Conservation (phyloP, 2,113 vertebrate genomes). For the Rhodinocichla rosea region DNA sequence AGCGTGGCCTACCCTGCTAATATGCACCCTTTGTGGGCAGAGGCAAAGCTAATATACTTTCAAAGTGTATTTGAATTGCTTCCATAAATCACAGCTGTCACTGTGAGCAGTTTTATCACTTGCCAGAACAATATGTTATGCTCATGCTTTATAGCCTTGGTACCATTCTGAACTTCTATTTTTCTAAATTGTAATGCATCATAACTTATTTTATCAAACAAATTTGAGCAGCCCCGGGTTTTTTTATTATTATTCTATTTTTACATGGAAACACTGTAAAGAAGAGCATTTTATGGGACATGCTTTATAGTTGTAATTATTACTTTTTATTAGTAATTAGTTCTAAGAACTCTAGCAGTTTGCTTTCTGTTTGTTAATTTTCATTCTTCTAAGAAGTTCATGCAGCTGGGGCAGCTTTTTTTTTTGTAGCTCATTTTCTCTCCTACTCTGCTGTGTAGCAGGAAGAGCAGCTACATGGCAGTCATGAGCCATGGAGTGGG, state of each 20-base stretch:
- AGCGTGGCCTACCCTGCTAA: slow-evolving; percentile 43
- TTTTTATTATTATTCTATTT: neutral
- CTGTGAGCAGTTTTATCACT: slow-evolving; percentile 71
- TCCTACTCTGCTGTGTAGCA: neutral
- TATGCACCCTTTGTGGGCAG: slow-evolving; percentile 71
- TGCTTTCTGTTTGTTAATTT: neutral
- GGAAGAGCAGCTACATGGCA: neutral
- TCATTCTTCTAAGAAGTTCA: neutral
- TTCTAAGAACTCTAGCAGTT: neutral
- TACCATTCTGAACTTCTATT: slow-evolving; percentile 59
- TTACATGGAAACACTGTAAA: neutral
- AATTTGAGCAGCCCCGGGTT: neutral
- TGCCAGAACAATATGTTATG: slow-evolving; percentile 70
- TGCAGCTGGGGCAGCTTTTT: neutral
- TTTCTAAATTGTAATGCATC: slow-evolving; percentile 59
- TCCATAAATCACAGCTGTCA: slow-evolving; percentile 81
- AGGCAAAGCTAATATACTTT: slow-evolving; percentile 77
- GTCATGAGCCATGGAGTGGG: neutral
- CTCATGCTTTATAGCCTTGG: slow-evolving; percentile 48
- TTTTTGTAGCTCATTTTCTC: neutral
- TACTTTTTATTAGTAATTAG: neutral
- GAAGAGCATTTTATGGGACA: neutral
- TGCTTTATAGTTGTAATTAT: neutral
- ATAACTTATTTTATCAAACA: slow-evolving; percentile 57
- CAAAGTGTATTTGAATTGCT: slow-evolving; percentile 77